A percentile compares a stretch with the other conserved stretches of the same genome.
Conservation (phyloP, 2,797 vertebrate genomes). For the Sebastes elongatus region DNA sequence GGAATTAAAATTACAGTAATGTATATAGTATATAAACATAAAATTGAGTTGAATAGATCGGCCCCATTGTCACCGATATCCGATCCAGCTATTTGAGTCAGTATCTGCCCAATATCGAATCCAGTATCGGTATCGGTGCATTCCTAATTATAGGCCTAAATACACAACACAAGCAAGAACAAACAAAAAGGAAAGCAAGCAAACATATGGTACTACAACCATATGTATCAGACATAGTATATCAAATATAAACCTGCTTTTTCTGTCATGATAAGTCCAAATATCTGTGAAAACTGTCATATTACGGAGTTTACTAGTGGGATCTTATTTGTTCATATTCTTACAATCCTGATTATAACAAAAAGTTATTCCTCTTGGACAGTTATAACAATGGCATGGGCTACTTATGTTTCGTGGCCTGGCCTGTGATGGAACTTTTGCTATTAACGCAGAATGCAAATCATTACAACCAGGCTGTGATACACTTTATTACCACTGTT, state of each 20-base stretch:
- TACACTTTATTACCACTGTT: neutral
- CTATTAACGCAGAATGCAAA: neutral
- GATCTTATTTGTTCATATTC: neutral
- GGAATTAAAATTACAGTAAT: too few relatives aligned
- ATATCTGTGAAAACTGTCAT: neutral
- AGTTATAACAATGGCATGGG: neutral
- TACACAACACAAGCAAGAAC: neutral
- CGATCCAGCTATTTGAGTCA: too few relatives aligned
- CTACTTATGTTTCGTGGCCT: neutral
- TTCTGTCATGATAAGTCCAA: neutral
- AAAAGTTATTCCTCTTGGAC: neutral
- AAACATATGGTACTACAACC: neutral
- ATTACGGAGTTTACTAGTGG: neutral
- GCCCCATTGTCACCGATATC: too few relatives aligned
- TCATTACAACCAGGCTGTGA: neutral
- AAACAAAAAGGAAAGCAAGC: neutral
- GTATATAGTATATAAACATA: too few relatives aligned
- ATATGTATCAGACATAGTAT: neutral
- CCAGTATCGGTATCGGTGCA: too few relatives aligned
- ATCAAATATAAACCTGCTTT: neutral
- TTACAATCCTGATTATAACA: neutral
- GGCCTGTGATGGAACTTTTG: neutral
- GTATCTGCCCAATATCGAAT: too few relatives aligned
- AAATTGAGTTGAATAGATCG: too few relatives aligned
- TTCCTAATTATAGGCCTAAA: neutral